Base-by-base conservation (phyloP, 2,888 invertebrate species). In the Adela reaumurella region DNA sequence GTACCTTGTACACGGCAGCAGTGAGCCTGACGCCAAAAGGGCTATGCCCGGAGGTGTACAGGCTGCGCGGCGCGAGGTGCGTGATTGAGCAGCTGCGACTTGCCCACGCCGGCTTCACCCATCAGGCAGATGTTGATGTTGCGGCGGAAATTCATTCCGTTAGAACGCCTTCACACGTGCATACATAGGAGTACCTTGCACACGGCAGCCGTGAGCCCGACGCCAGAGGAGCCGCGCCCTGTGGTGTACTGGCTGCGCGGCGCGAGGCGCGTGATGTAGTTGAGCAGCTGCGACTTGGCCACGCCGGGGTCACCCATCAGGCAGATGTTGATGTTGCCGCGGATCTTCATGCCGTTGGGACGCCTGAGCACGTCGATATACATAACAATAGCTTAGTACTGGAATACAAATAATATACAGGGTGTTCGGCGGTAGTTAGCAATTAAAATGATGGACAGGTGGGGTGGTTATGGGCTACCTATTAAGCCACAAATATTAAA, bases 271-370 rank as follows among this genome's bases (percentile, higher is more conserved):
- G 94, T 92, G 52, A 99, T 96, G 74, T 96, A 99, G 50, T 89
- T 87, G 46, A 99, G 82, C 51, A 99, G 79, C 74, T 99, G 99
- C 0, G 97, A 97, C 79, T 99, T 99, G 49, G 99, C 99, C 50
- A 99, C 99, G 60, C 99, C 99, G 19, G 99, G 99, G 82, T 99
- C 99, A 43, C 99, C 99, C 98, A 99, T 99, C 60, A 99, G 77
- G 62, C 98, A 97, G 55, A 99, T 93, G 71, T 99, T 99, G 56
- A 99, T 96, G 64, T 89, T 93, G 51, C 93, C 92, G 68, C 99
- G 88, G 62, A 99, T 99, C 80, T 96, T 97, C 92, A 98, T 97
- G 52, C 97, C 98, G 56, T 93, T 91, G 0, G 95, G 94, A 46
- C 88, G 81, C 50, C 83, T 82, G 52, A 2, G 28, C 46, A 28